Conservation (phyloP, 2,797 vertebrate genomes). For the Phrynocephalus guinanensis region DNA sequence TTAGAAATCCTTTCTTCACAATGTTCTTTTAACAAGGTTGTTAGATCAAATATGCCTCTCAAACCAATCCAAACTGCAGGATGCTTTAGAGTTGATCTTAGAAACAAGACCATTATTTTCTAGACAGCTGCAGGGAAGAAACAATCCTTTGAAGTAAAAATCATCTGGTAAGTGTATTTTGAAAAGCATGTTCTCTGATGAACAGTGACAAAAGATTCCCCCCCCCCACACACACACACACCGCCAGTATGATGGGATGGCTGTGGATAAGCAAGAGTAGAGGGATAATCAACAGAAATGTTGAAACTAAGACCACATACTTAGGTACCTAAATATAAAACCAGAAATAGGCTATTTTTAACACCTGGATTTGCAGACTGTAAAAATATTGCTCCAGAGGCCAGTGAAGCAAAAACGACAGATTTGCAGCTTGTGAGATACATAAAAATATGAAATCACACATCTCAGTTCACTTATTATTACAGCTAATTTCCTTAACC, state of each 20-base stretch:
- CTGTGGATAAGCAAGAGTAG: background rate
- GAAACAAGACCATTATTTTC: background rate
- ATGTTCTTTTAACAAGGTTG: background rate
- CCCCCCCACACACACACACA: background rate
- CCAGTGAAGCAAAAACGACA: background rate
- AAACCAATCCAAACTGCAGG: background rate
- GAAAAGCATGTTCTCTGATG: background rate
- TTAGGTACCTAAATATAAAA: constrained; percentile 18
- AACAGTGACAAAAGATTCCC: background rate
- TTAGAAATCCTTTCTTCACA: background rate
- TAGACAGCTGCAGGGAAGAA: background rate
- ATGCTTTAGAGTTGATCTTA: background rate
- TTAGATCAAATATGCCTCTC: constrained; percentile 4
- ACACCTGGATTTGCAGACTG: background rate
- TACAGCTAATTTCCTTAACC: background rate
- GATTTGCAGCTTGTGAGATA: background rate
- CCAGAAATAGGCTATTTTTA: constrained; percentile 6
- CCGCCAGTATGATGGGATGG: too few species aligned
- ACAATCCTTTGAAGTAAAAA: constrained; percentile 1
- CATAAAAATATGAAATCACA: background rate
- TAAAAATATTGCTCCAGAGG: background rate
- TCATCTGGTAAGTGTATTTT: constrained; percentile 8
- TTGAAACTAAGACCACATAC: background rate
- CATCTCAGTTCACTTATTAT: background rate
- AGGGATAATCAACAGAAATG: background rate